A percentile compares a stretch with the other conserved stretches of the same genome.
These are phyloP conservation scores for Falco peregrinus DNA, from an alignment of 2,797 vertebrate genomes.

Conservation along the genomic window DNA sequence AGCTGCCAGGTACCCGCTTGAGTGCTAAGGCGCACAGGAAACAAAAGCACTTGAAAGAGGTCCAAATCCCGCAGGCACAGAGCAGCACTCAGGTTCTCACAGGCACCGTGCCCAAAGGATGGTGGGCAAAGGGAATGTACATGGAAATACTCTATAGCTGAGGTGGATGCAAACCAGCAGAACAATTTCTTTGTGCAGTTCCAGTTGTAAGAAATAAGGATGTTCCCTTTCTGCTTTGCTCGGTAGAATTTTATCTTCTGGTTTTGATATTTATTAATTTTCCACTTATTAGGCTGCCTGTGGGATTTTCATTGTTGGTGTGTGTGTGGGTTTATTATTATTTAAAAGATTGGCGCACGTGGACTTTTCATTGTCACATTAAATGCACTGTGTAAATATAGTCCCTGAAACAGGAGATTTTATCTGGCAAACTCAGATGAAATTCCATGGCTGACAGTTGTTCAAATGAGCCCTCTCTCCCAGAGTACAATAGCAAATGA, in stretches of 20 bases:
- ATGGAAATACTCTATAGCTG: not conserved
- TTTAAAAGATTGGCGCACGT: not conserved
- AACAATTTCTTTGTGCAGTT: not conserved
- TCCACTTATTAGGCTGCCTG: constrained; percentile 2
- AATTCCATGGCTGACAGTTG: not conserved
- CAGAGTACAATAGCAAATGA: not conserved
- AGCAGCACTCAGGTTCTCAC: accelerated
- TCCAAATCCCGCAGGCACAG: not conserved
- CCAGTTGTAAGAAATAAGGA: not conserved
- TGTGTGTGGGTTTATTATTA: not conserved
- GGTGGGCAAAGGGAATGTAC: not conserved
- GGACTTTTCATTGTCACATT: constrained; percentile 26
- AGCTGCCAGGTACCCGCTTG: not conserved
- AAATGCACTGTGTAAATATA: constrained; percentile 7
- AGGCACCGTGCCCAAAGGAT: not conserved
- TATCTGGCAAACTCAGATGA: constrained; percentile 4
- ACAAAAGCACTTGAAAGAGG: not conserved
- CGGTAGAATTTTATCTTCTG: not conserved
- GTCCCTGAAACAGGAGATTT: constrained; percentile 23
- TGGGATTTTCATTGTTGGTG: not conserved
- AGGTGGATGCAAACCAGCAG: not conserved
- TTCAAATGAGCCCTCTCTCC: constrained; percentile 3
- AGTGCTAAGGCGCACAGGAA: not conserved
- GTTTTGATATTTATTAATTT: constrained; percentile 4
- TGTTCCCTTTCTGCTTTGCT: not conserved